These are phyloP conservation scores for Drosophila hydei DNA, from an alignment of 1,140 invertebrate species.

Conservation along the genomic window DNA sequence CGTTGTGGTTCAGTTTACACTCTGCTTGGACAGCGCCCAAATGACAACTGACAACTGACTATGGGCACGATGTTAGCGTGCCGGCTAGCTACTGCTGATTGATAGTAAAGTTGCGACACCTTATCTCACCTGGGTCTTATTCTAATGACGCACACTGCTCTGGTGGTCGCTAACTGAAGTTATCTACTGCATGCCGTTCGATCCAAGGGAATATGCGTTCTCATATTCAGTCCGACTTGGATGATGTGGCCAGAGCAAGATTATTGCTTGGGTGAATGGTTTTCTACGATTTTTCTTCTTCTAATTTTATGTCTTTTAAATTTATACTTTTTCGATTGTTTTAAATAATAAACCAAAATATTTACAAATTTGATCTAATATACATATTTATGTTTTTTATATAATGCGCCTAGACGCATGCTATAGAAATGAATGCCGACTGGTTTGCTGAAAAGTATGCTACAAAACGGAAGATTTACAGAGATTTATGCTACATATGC, in stretches of 20 bases:
- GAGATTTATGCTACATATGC: neutral
- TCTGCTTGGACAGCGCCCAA: constrained; percentile 33
- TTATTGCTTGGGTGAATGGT: too few relatives aligned
- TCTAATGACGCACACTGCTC: constrained; percentile 40
- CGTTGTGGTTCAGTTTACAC: constrained; percentile 15
- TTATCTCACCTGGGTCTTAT: constrained; percentile 47
- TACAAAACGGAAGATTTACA: neutral
- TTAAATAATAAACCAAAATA: too few relatives aligned
- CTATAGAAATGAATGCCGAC: neutral
- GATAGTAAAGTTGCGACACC: constrained; percentile 33
- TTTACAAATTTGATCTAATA: too few relatives aligned
- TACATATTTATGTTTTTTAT: neutral
- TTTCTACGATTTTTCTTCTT: too few relatives aligned
- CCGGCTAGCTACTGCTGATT: constrained; percentile 28
- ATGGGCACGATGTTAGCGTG: neutral
- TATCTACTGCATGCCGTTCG: constrained; percentile 4
- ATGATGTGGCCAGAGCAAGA: neutral
- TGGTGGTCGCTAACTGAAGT: constrained; percentile 21
- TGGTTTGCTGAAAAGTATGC: constrained; percentile 18
- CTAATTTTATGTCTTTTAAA: too few relatives aligned
- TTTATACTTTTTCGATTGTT: too few relatives aligned
- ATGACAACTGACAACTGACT: constrained; percentile 36
- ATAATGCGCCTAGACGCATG: constrained; percentile 1
- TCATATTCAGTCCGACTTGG: neutral
- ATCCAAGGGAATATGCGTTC: constrained; percentile 13